Percentiles rank a stretch among this genome's conserved stretches.
Evolutionary conservation across 2,888 invertebrate species (phyloP).

Genomic region (Phlogophora meticulosa): DNA sequence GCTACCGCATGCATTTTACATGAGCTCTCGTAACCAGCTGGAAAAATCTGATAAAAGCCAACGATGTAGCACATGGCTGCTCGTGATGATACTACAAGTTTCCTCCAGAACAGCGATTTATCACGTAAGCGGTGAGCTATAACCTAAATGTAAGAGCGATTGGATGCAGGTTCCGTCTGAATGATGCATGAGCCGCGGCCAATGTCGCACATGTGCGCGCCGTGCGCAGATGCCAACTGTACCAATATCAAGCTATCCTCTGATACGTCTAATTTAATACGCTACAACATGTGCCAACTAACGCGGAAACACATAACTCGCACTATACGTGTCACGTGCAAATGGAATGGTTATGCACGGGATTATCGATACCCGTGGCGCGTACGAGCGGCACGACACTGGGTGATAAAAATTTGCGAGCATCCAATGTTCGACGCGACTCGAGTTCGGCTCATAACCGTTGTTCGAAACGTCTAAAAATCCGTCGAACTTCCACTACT

Average conservation of each 20-base stretch:
- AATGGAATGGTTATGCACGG: constrained; percentile 59
- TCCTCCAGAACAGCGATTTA: constrained; percentile 76
- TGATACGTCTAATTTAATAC: constrained; percentile 76
- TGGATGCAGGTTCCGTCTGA: constrained; percentile 80
- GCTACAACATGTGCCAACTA: constrained; percentile 73
- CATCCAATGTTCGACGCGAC: constrained; percentile 63
- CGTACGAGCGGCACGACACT: constrained; percentile 66
- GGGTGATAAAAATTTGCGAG: constrained; percentile 78
- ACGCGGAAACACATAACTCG: constrained; percentile 57
- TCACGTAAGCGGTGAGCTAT: constrained; percentile 75
- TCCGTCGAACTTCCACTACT: constrained; percentile 68
- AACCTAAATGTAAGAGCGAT: constrained; percentile 79
- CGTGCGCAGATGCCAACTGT: constrained; percentile 67
- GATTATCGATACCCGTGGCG: constrained; percentile 56
- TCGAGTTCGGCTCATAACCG: constrained; percentile 73
- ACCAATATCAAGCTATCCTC: constrained; percentile 67
- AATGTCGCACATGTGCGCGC: constrained; percentile 67
- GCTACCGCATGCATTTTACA: constrained; percentile 79
- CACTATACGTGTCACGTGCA: constrained; percentile 59
- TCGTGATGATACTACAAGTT: constrained; percentile 82
- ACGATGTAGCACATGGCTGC: constrained; percentile 76
- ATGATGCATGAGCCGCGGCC: constrained; percentile 78
- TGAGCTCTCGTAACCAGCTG: constrained; percentile 76
- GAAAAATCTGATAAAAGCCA: constrained; percentile 81
- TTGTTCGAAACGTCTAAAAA: constrained; percentile 76